Base-by-base conservation (phyloP, 2,888 invertebrate species). In the Balanococcus diminutus region DNA sequence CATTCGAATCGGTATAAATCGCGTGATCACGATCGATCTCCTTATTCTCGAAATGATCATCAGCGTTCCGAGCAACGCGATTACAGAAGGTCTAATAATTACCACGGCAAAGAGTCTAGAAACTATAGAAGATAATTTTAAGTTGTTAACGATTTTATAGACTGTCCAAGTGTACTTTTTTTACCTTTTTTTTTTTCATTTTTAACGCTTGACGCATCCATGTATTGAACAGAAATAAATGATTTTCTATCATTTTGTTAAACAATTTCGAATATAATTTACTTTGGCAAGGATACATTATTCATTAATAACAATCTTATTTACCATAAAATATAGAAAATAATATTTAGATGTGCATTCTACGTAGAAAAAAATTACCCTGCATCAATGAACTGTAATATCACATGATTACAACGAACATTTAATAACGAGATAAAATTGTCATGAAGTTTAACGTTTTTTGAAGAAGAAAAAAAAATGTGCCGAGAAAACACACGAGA, bases 271-370 rank as follows among this genome's bases (percentile, higher is more conserved):
- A 36, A 79, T 82, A 56, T 84, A 84, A 67, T 84, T 84, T 84
- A 84, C 84, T 85, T 85, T 85, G 85, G 85, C 85, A 85, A 85
- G 85, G 75, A 79, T 85, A 85, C 85, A 82, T 46, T 82, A 82
- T 82, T 82, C 51, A 84, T 84, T 84, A 84, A 84, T 84, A 84
- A 84, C 84, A 84, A 84, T 84, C 84, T 84, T 84, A 82, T 28
- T 2, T 22, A 67, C 25, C 22, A 39, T 32, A 82, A 82, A 6
- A 16, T 28, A 72, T 79, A 79, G 75, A 79, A 79, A 79, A 79
- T 79, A 79, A 79, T 79, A 79, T 79, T 79, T 79, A 36, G 8
- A 36, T 39, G 67, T 61, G 61, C 67, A 61, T 67, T 56, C 61
- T 25, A 36, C 32, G 32, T 39, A 84, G 16, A 19, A 82, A 83